Conservation (phyloP, 2,888 invertebrate species). For the Frankliniella fusca region DNA sequence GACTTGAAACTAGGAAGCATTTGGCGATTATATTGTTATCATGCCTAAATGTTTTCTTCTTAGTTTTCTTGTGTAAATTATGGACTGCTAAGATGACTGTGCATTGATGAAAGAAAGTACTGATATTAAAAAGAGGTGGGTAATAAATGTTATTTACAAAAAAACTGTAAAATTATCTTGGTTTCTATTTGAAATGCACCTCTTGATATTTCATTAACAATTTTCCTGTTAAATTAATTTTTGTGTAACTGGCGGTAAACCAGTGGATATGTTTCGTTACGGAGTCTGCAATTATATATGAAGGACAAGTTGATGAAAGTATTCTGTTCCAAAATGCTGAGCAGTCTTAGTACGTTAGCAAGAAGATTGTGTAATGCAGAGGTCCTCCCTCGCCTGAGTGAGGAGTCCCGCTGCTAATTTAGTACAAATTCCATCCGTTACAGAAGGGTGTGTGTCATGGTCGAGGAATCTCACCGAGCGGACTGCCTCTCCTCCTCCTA, state of each 20-base stretch:
- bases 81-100: neutral
- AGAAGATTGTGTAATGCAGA: too few relatives aligned
- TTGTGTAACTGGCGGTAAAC: neutral
- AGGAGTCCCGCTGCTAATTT: too few relatives aligned
- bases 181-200: neutral
- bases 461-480: neutral
- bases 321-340: too few relatives aligned
- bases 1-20: neutral
- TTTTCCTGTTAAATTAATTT: neutral
- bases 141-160: neutral
- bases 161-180: neutral
- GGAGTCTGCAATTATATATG: too few relatives aligned
- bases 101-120: neutral
- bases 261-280: too few relatives aligned
- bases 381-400: too few relatives aligned
- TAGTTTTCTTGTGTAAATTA: neutral
- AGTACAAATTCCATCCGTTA: too few relatives aligned
- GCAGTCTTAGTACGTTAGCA: too few relatives aligned
- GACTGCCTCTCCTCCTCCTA: neutral
- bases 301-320: too few relatives aligned
- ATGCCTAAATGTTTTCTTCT: neutral
- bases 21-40: neutral
- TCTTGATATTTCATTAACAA: neutral
- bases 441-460: too few relatives aligned
- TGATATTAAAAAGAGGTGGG: neutral